Conservation (phyloP, 2,888 invertebrate genomes). For the Cantharis flavilabris region DNA sequence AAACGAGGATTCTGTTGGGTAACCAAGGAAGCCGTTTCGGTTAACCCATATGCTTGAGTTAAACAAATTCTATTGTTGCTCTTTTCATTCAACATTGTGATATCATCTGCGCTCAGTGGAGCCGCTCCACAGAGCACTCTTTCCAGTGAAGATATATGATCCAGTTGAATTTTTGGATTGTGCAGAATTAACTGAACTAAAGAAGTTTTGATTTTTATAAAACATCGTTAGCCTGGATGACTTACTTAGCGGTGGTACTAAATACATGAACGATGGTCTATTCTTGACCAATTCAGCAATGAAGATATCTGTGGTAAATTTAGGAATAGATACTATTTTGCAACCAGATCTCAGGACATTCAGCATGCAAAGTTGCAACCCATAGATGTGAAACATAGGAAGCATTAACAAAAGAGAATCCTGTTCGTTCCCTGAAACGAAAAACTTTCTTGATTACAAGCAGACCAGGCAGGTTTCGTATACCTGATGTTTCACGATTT, state of each 20-base stretch:
- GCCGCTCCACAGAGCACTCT: slow-evolving; percentile 59
- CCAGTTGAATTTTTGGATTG: slow-evolving; percentile 51
- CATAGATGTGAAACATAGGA: slow-evolving; percentile 62
- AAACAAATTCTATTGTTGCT: slow-evolving; percentile 34
- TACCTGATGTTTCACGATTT: background rate
- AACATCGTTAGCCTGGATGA: background rate
- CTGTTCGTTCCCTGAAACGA: slow-evolving; percentile 40
- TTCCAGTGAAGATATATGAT: slow-evolving; percentile 54
- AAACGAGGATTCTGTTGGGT: slow-evolving; percentile 46
- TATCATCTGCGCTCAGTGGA: slow-evolving; percentile 49
- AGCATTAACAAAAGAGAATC: slow-evolving; percentile 50
- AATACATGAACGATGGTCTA: slow-evolving; percentile 46
- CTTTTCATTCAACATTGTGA: slow-evolving; percentile 44
- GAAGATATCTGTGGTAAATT: slow-evolving; percentile 36
- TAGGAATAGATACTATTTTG: slow-evolving; percentile 55
- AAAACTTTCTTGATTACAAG: background rate
- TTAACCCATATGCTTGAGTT: slow-evolving; percentile 65
- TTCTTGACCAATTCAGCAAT: slow-evolving; percentile 33
- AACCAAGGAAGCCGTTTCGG: slow-evolving; percentile 67
- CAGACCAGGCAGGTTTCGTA: background rate
- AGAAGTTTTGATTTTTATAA: background rate
- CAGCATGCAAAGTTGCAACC: slow-evolving; percentile 54
- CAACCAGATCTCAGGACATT: slow-evolving; percentile 52
- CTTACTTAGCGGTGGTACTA: slow-evolving; percentile 62
- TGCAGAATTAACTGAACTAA: slow-evolving; percentile 15